These are phyloP conservation scores for Seira sanloemensis DNA, from an alignment of 2,888 invertebrate species.

Conservation along the genomic window DNA sequence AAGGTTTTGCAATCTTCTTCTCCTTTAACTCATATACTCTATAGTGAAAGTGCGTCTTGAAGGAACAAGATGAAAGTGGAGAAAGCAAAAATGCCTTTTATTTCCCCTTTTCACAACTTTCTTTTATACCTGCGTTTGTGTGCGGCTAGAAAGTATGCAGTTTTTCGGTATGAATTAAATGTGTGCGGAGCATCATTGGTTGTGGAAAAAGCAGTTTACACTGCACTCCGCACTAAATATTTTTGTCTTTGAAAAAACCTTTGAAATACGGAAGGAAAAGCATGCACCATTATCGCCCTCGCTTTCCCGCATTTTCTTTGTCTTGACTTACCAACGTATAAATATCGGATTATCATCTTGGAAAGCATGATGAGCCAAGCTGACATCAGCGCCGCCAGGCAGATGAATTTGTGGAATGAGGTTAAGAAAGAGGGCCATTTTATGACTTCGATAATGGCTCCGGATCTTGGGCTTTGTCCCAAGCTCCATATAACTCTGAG, in stretches of 20 bases:
- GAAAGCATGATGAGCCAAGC: conserved; percentile 89
- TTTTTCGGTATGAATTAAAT: too few species aligned
- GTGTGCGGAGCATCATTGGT: too few species aligned
- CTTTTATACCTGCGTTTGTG: too few species aligned
- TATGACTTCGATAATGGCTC: conserved; percentile 91
- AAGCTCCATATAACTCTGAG: conserved; percentile 70
- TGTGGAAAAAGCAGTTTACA: not conserved
- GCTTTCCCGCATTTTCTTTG: too few species aligned
- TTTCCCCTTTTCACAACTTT: too few species aligned
- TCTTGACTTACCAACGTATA: conserved; percentile 83
- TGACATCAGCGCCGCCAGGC: conserved; percentile 86
- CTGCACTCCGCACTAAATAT: not conserved
- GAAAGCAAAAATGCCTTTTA: not conserved
- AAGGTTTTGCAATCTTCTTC: conserved; percentile 19
- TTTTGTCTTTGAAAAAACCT: not conserved
- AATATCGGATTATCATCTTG: conserved; percentile 86
- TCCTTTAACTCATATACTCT: too few species aligned
- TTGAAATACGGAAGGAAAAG: conserved; percentile 27
- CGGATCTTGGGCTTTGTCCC: conserved; percentile 78
- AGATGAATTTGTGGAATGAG: conserved; percentile 91
- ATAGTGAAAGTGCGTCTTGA: not conserved
- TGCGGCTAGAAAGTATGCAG: too few species aligned
- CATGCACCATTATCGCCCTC: conserved; percentile 30
- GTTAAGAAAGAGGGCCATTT: conserved; percentile 93
- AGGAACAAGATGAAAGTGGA: not conserved